Base-by-base conservation (phyloP, 2,797 vertebrate species). In the Pampus argenteus region DNA sequence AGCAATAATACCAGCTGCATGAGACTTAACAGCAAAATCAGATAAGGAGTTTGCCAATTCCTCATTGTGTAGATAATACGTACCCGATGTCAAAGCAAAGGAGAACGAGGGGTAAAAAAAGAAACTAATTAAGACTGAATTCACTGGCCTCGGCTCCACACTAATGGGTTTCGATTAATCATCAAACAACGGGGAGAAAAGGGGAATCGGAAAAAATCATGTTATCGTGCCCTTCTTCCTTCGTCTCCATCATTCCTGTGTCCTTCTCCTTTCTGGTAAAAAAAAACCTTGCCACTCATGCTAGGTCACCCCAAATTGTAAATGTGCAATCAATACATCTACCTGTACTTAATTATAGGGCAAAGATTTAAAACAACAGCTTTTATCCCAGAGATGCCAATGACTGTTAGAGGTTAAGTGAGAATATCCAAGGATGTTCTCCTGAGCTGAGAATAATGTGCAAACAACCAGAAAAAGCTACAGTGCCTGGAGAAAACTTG, bases 111-210 rank as follows among this genome's bases (percentile, higher is more conserved):
- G 69, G 51, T 82, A 80, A 88, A 91, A 89, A 89, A 91, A 86
- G 78, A 93, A 93, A 87, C 85, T 86, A 92, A 94, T 95, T 93
- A 93, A 91, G 89, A 83, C 58, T 66, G 85, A 91, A 93, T 93
- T 91, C 87, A 87, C 77, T 72, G 85, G 85, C 79, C 83, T 79
- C 48, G 44, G 83, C 81, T 89, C 72, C 48, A 67, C 82, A 79
- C 88, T 93, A 93, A 95, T 94, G 86, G 86, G 59, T 84, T 93
- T 94, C 86, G 86, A 93, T 94, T 93, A 90, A 92, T 93, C 89
- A 92, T 91, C 87, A 88, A 90, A 90, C 65, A 86, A 86, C 45
- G 13, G 77, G 66, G 55, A 62, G 63, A 70, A 81, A 48, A 79
- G 60, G 15, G 60, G 62, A 74, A 78, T 74, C 59, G 62, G 70